Evolutionary conservation across 1,140 invertebrate species (phyloP).

Genomic region (Zaprionus vittiger): DNA sequence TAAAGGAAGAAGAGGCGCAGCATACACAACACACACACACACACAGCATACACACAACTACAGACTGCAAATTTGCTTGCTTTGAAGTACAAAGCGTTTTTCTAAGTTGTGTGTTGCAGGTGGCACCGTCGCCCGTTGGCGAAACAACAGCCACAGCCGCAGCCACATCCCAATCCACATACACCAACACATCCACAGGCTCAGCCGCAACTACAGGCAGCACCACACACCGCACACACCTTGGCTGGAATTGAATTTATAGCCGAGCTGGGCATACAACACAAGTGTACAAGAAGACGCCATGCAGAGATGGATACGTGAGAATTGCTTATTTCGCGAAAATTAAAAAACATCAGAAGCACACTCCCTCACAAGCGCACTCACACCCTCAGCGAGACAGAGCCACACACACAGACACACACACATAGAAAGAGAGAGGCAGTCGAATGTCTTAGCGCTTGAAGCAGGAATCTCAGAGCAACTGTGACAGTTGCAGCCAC

Average conservation of each 20-base stretch:
- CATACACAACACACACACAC: constrained; percentile 16
- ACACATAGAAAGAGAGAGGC: constrained; percentile 9
- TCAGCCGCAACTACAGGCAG: not conserved
- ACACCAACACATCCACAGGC: not conserved
- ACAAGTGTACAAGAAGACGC: constrained; percentile 43
- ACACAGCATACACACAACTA: constrained; percentile 34
- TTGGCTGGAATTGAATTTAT: constrained; percentile 64
- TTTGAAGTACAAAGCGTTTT: constrained; percentile 79
- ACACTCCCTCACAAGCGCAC: constrained; percentile 26
- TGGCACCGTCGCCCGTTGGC: constrained; percentile 69
- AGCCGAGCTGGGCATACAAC: constrained; percentile 33
- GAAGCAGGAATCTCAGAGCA: constrained; percentile 45
- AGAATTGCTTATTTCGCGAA: constrained; percentile 81
- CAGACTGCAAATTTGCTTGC: constrained; percentile 65
- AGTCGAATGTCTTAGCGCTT: constrained; percentile 28
- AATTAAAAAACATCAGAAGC: constrained; percentile 77
- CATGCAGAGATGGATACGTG: constrained; percentile 65
- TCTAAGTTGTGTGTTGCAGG: constrained; percentile 39
- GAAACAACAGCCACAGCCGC: constrained; percentile 54
- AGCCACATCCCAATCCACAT: not conserved
- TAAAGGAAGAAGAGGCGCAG: constrained; percentile 10
- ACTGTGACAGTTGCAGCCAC: constrained; percentile 74
- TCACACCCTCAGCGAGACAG: not conserved
- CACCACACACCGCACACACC: not conserved
- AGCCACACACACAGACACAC: constrained; percentile 6